These are phyloP conservation scores for Percopsis omiscomaycus DNA, from an alignment of 2,797 vertebrate genomes.

Conservation along the genomic window DNA sequence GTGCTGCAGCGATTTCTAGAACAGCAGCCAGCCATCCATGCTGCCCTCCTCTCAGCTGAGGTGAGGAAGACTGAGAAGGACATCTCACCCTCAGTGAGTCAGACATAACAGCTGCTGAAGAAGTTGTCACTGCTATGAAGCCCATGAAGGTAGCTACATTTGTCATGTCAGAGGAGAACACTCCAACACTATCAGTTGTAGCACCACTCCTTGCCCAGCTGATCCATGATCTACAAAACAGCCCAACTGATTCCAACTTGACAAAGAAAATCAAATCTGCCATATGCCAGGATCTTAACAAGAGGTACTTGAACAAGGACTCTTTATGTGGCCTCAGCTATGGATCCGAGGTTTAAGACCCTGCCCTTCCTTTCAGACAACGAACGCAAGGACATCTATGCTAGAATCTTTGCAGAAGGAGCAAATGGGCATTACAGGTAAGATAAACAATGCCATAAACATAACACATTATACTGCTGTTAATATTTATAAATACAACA, in stretches of 20 bases:
- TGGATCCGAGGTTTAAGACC: slow-evolving; percentile 2
- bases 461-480: too few relatives aligned
- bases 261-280: not conserved
- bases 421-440: not conserved
- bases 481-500: not conserved
- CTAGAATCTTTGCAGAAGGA: not conserved
- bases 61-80: slow-evolving; percentile 6
- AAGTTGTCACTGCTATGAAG: slow-evolving; percentile 12
- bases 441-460: too few relatives aligned
- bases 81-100: slow-evolving; percentile 24
- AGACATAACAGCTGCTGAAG: slow-evolving; percentile 14
- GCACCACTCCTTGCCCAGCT: slow-evolving; percentile 12
- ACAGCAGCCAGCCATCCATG: slow-evolving; percentile 12
- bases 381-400: not conserved
- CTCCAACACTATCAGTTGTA: slow-evolving; percentile 24
- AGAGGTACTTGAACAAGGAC: not conserved
- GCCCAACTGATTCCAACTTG: too few relatives aligned
- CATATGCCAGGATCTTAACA: not conserved
- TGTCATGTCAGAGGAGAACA: slow-evolving; percentile 32
- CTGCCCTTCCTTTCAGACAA: not conserved
- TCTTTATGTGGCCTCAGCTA: not conserved
- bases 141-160: slow-evolving; percentile 26
- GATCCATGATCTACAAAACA: not conserved
- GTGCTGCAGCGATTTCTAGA: slow-evolving; percentile 21
- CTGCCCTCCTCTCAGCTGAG: slow-evolving; percentile 11